Base-by-base conservation (phyloP, 2,888 invertebrate species). In the Bedellia somnulentella region DNA sequence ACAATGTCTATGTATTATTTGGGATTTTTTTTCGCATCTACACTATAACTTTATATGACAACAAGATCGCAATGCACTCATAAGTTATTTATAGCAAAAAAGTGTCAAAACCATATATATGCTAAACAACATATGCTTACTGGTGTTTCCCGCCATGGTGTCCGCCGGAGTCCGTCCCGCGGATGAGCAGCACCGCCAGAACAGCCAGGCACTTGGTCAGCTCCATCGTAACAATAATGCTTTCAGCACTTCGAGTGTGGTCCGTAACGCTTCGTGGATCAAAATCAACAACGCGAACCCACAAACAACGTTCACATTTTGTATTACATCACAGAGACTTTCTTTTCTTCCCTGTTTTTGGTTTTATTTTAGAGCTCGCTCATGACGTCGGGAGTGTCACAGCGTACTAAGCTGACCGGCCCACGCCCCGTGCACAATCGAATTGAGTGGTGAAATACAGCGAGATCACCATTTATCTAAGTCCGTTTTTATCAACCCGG, bases 401-500 rank as follows among this genome's bases (percentile, higher is more conserved):
- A 8, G 14, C 18, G 46, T 52, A 54, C 47, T 43, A 45, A 38
- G 57, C 47, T 44, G 54, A 43, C 51, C 42, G 48, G 28, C 27
- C 31, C 22, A 23, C 6, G 25, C 31, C 17, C 31, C 18, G 18
- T 28, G 5, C 31, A 31, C 16, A 26, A 22, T 26, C 24, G 30
- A 57, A 62, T 73, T 70, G 75, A 70, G 56, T 56, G 56, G 58
- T 49, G 50, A 52, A 57, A 63, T 60, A 60, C 59, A 45, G 53
- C 52, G 62, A 63, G 61, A 61, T 67, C 62, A 63, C 67, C 70
- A 70, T 77, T 77, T 76, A 76, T 73, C 67, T 58, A 68, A 71
- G 75, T 76, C 71, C 75, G 61, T 70, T 71, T 70, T 71, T 71
- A 71, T 70, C 68, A 68, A 70, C 63, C 60, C 50, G 68, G 63